phyloP scores from a whole-genome alignment of 2,797 vertebrate genomes.

The Odontamblyopus lacepedii region DNA sequence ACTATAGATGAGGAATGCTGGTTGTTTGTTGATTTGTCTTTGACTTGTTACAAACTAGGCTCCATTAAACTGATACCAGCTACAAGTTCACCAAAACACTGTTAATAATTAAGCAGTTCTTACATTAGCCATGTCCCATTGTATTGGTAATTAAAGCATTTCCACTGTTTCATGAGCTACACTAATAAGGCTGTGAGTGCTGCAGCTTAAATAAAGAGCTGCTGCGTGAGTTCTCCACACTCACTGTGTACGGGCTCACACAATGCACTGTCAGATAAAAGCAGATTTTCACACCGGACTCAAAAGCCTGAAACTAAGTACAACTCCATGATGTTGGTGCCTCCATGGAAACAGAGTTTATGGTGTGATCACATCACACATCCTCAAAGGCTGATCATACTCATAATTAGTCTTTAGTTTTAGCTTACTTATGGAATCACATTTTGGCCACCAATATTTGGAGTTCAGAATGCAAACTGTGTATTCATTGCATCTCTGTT shows the following conservation, averaged over 20 bases:
- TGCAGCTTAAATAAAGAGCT: neutral
- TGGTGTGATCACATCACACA: neutral
- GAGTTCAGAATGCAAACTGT: neutral
- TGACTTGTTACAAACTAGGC: neutral
- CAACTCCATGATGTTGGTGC: constrained; percentile 1
- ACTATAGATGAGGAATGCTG: neutral
- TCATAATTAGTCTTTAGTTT: neutral
- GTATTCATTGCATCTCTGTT: neutral
- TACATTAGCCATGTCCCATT: neutral
- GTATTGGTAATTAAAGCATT: constrained; percentile 1
- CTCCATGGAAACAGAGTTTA: constrained; percentile 4
- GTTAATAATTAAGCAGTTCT: constrained; percentile 4
- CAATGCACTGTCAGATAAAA: constrained; percentile 8
- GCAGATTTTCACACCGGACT: neutral
- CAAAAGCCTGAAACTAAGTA: constrained; percentile 2
- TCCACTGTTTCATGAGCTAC: neutral
- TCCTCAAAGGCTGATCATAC: neutral
- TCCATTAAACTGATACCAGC: neutral
- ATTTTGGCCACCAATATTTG: neutral
- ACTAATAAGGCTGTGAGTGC: constrained; percentile 6
- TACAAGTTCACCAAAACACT: neutral
- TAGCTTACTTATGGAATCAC: neutral
- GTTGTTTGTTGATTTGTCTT: neutral
- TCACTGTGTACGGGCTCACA: neutral
- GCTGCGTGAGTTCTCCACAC: neutral